Conservation (phyloP, 2,113 vertebrate species). For the Syngnathus typhle region DNA sequence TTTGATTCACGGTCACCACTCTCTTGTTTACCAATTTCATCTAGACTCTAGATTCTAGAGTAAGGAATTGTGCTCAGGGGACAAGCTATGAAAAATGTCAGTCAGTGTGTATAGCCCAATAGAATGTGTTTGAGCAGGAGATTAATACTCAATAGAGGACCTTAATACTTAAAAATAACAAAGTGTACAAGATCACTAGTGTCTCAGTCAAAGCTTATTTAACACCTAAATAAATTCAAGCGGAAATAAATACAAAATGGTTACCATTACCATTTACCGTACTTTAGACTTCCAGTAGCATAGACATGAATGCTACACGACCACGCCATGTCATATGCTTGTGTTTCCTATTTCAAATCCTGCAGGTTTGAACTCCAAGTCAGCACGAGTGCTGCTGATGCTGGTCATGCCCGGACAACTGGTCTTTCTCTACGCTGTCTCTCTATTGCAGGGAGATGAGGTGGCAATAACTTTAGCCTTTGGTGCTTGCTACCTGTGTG, state of each 20-base stretch:
- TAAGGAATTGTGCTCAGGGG: background rate
- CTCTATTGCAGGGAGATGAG: constrained; percentile 78
- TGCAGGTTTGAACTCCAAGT: constrained; percentile 85
- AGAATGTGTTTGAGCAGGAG: background rate
- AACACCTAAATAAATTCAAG: too few relatives aligned
- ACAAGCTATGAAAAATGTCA: background rate
- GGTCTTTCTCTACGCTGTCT: constrained; percentile 83
- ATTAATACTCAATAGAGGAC: too few relatives aligned
- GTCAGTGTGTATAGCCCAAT: background rate
- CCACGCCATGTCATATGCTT: too few relatives aligned
- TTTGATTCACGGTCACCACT: background rate
- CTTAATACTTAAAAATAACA: too few relatives aligned
- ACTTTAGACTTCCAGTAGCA: too few relatives aligned
- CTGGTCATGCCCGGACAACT: constrained; percentile 89
- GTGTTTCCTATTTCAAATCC: constrained; percentile 7
- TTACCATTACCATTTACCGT: too few relatives aligned
- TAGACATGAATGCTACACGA: background rate
- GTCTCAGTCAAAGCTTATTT: too few relatives aligned
- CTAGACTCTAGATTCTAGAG: too few relatives aligned
- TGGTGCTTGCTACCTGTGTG: constrained; percentile 78
- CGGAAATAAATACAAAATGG: too few relatives aligned
- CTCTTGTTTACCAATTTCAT: background rate
- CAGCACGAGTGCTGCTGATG: constrained; percentile 83
- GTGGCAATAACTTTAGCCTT: constrained; percentile 72
- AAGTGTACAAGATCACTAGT: too few relatives aligned